Base-by-base conservation (phyloP, 2,797 vertebrate genomes). In the Gymnodraco acuticeps region DNA sequence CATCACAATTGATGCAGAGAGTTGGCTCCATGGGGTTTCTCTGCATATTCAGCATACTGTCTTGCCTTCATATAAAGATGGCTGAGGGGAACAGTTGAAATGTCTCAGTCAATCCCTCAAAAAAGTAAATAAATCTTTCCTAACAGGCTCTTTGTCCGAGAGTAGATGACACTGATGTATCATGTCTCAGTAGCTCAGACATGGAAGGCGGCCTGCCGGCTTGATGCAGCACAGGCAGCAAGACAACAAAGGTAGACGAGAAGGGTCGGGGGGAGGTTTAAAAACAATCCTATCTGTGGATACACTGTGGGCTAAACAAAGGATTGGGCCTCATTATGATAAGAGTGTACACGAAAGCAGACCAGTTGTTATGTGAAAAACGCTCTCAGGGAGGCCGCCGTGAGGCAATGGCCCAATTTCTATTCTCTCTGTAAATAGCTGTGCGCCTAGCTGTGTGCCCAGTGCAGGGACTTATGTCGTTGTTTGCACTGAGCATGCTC, bases 221-320 rank as follows among this genome's bases (percentile, higher is more conserved):
- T 82, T 73, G 80, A 84, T 76, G 33, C 79, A 50, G 68, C 15
- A 13, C 46, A 77, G 84, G 78, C 73, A 75, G 59, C 1, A 23
- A 77, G 83, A 83, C 86, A 86, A 60, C 67, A 43, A 77, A 81
- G 55, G 63, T 82, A 70, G 58, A 79, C 11, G 27, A 73, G 55
- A 56, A 79, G 69, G 12, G 12, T 16, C 47, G 5, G 50, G 41
- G 64, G 52, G 51, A 77, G 85, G 86, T 89, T 91, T 89, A 82
- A 91, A 89, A 89, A 84, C 89, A 87, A 90, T 88, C 86, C 78
- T 87, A 86, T 92, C 84, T 88, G 75, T 83, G 79, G 81, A 82
- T 89, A 76, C 78, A 83, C 80, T 89, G 86, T 91, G 87, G 90
- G 77, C 87, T 80, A 85, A 89, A 93, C 92, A 91, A 83, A 88